These are phyloP conservation scores for Thalassarche chlororhynchos DNA, from an alignment of 2,113 vertebrate species.

Conservation along the genomic window DNA sequence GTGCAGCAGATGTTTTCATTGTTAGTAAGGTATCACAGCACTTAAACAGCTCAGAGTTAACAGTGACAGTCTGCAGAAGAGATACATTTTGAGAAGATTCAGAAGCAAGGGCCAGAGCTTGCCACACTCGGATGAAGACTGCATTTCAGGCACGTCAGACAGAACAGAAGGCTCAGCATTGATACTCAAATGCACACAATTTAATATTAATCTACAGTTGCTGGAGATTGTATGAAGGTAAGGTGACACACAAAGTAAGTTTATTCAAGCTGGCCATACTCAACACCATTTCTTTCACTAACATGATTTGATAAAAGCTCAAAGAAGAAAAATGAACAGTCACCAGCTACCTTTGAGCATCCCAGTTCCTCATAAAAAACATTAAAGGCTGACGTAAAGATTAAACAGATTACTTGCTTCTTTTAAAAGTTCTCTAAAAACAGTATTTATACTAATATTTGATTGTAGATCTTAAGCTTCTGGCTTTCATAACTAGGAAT, in stretches of 20 bases:
- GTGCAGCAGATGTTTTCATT: background rate
- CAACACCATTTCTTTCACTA: background rate
- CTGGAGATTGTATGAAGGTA: background rate
- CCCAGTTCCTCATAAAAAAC: background rate
- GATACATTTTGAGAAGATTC: slow-evolving; percentile 15
- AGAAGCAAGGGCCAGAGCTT: slow-evolving; percentile 9
- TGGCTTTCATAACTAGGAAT: background rate
- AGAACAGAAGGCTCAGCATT: slow-evolving; percentile 21
- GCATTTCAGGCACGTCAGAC: background rate
- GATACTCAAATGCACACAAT: background rate
- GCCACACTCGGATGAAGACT: background rate
- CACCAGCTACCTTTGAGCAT: background rate
- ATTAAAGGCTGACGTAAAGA: background rate
- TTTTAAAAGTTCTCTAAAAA: background rate
- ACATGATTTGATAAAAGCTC: background rate
- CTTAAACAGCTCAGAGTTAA: slow-evolving; percentile 35
- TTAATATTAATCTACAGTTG: background rate
- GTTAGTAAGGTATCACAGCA: slow-evolving; percentile 25
- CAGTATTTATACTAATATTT: background rate
- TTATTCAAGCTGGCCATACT: background rate
- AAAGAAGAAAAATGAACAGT: background rate
- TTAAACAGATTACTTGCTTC: background rate
- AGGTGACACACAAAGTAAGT: background rate
- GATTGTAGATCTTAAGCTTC: background rate
- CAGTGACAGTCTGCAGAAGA: slow-evolving; percentile 29